A percentile compares a stretch with the other conserved stretches of the same genome.
Conservation (phyloP, 1,140 invertebrate genomes). For the Zaprionus davidi region DNA sequence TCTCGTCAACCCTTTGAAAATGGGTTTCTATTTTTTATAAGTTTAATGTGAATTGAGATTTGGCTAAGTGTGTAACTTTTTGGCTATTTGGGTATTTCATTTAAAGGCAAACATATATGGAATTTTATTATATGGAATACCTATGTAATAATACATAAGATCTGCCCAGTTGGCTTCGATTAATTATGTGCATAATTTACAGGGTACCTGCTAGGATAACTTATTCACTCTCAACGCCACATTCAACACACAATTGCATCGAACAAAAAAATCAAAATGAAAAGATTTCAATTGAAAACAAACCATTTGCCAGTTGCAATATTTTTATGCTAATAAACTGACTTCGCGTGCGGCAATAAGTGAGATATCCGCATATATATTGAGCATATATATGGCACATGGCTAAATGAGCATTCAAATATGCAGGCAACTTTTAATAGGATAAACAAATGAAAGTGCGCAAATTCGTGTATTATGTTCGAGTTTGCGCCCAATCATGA, state of each 20-base stretch:
- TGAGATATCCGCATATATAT: background rate
- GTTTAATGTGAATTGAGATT: too few relatives aligned
- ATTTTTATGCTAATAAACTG: conserved; percentile 7
- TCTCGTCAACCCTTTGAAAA: too few relatives aligned
- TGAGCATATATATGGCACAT: background rate
- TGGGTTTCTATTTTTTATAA: too few relatives aligned
- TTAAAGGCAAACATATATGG: too few relatives aligned
- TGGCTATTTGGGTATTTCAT: too few relatives aligned
- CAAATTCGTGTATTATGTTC: background rate
- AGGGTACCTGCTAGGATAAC: background rate
- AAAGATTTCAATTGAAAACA: background rate
- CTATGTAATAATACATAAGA: too few relatives aligned
- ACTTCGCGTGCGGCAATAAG: conserved; percentile 1
- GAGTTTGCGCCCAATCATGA: background rate
- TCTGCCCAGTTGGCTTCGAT: too few relatives aligned
- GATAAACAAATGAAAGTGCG: background rate
- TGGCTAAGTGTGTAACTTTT: too few relatives aligned
- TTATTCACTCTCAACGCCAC: background rate
- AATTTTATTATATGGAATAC: too few relatives aligned
- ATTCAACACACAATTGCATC: background rate
- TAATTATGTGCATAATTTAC: background rate
- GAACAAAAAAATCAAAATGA: background rate
- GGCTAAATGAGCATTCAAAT: background rate
- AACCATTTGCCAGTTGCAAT: background rate
- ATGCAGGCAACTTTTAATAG: background rate